Percentiles rank a stretch among this genome's conserved stretches.
Evolutionary conservation across 64 coral and sea anemone genomes (phyloP).

Genomic region (Montipora sp.): DNA sequence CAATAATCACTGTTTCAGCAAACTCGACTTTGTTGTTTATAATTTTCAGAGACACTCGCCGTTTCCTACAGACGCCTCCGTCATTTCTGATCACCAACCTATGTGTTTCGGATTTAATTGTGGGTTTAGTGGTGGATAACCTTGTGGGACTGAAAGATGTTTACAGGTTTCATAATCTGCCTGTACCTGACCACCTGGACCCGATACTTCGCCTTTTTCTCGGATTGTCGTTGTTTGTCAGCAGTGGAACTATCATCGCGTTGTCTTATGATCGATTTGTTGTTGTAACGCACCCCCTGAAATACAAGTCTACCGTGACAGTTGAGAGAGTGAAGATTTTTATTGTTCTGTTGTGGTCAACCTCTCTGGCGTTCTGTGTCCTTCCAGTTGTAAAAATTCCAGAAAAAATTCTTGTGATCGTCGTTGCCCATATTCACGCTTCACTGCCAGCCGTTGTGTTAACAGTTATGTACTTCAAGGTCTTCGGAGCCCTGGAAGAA

Average conservation of each 20-base stretch:
- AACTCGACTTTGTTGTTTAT: neutral
- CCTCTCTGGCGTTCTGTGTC: neutral
- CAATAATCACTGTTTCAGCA: neutral
- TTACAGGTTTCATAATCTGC: neutral
- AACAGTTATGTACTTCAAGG: slow-evolving; percentile 39
- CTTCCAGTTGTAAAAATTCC: neutral
- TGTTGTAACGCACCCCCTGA: neutral
- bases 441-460: neutral
- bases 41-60: slow-evolving; percentile 20
- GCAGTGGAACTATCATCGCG: slow-evolving; percentile 25
- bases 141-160: slow-evolving; percentile 25
- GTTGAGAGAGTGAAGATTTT: neutral
- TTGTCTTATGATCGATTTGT: slow-evolving; percentile 16
- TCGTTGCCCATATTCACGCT: neutral
- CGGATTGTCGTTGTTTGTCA: slow-evolving; percentile 1
- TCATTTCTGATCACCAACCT: slow-evolving; percentile 16
- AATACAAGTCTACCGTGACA: slow-evolving; percentile 5
- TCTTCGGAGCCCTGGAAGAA: neutral
- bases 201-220: neutral
- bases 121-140: neutral
- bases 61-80: neutral
- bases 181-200: neutral
- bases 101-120: slow-evolving; percentile 11
- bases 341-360: neutral
- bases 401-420: slow-evolving; percentile 3